phyloP scores from a whole-genome alignment of 2,113 vertebrate species.

The Thamnophis sirtalis region DNA sequence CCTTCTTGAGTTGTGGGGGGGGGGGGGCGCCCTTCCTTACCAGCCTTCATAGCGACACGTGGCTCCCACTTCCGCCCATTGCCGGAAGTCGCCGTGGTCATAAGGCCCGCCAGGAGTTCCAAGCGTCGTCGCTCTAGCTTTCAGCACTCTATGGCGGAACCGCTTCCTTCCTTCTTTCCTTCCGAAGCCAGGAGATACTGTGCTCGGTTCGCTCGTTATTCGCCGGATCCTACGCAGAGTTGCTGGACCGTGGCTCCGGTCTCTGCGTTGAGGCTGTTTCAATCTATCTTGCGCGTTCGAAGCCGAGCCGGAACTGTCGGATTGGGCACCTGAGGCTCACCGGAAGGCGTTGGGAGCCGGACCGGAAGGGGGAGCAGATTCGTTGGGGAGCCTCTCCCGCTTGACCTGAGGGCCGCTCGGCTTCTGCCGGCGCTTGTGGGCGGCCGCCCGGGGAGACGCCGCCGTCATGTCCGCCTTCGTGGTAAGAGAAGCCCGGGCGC shows the following conservation, averaged over 20 bases:
- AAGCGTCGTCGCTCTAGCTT: not conserved
- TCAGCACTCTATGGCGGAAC: not conserved
- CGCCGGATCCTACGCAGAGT: not conserved
- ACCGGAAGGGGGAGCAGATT: not conserved
- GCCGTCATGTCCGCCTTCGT: not conserved
- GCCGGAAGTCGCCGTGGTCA: no score
- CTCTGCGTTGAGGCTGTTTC: not conserved
- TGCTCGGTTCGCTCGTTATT: not conserved
- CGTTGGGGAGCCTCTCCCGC: not conserved
- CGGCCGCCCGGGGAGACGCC: not conserved
- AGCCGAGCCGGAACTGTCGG: not conserved
- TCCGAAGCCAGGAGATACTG: not conserved
- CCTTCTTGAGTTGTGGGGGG: no score
- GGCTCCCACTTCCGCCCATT: not conserved
- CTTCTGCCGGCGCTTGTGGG: no score
- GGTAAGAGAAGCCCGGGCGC: not conserved
- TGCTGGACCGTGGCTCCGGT: not conserved
- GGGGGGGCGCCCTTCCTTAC: not conserved
- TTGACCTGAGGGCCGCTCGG: not conserved
- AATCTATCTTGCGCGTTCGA: not conserved
- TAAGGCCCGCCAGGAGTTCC: no score
- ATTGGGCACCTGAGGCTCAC: not conserved
- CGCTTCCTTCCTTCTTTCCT: not conserved
- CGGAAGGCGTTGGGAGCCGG: not conserved
- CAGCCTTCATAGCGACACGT: not conserved